Evolutionary conservation across 1,140 invertebrate genomes (phyloP), one percentile per base, ranked within the genome.

Genomic region (Dendroctonus ponderosae): DNA sequence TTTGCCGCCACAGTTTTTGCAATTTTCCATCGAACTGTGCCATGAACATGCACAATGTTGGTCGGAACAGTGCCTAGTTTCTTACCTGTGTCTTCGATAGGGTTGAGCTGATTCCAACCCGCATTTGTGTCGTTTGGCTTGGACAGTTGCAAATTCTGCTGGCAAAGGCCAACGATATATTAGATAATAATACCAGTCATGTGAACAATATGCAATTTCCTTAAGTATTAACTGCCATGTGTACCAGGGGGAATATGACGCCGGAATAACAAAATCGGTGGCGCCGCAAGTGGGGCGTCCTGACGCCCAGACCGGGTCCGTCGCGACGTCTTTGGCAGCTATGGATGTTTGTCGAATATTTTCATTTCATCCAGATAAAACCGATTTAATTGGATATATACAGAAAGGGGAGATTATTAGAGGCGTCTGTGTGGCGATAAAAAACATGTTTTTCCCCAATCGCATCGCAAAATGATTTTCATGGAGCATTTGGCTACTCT

Each of bases 281-380:
- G 56, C 56, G 56, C 56, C 56, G 56, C 56, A 15, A 58, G 9
- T 14, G 56, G 56, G 41, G 56, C 56, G 41, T 26, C 56, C 42
- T 15, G 41, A 58, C 42, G 41, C 40, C 56, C 40, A 11, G 42
- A n/a, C 40, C 41, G 56, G 56, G 41, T 37, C 56, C 56, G 56
- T 58, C 56, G 56, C 42, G 56, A 43, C 56, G 56, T 58, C 56
- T 58, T 58, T 58, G 56, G 56, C 56, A 58, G 40, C 41, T 43
- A 58, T 58, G 56, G 56, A 58, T 58, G 56, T 58, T 58, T 58
- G 56, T 58, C 56, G 56, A 58, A 58, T 58, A 58, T 58, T 58
- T 58, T 58, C 56, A 58, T 58, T 58, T 58, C 56, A 58, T 58
- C 56, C 56, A 58, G 56, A 58, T 58, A 58, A 58, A 58, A 58